Percentiles rank a stretch among this genome's conserved stretches.
Evolutionary conservation across 2,797 vertebrate species (phyloP).

Genomic region (Pseudochirops corinnae): DNA sequence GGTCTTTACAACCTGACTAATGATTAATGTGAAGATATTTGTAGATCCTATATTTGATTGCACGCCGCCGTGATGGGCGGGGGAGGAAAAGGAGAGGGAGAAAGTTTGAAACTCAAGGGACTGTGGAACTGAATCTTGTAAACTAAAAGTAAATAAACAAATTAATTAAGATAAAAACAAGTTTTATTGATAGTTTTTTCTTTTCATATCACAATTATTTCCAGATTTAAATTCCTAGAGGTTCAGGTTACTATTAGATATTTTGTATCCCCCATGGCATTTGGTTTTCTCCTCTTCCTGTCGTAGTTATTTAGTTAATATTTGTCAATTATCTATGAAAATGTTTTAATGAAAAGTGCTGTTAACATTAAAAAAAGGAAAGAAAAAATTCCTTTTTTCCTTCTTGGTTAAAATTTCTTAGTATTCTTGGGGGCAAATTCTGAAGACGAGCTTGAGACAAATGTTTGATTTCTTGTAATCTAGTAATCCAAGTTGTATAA

Average conservation of each 20-base stretch:
- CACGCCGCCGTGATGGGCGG: too few species aligned
- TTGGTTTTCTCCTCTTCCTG: background rate
- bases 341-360: conserved; percentile 19
- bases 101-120: too few species aligned
- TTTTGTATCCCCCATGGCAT: background rate
- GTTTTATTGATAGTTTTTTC: background rate
- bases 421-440: conserved; percentile 9
- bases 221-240: background rate
- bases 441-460: conserved; percentile 19
- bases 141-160: too few species aligned
- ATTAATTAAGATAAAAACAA: too few species aligned
- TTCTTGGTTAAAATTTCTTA: background rate
- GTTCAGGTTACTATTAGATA: background rate
- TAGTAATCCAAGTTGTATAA: conserved; percentile 18
- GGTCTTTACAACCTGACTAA: too few species aligned
- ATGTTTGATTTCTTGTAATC: conserved; percentile 31
- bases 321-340: conserved; percentile 37
- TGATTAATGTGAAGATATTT: too few species aligned
- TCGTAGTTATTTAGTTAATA: background rate
- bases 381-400: conserved; percentile 21
- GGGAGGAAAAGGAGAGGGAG: too few species aligned
- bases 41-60: too few species aligned
- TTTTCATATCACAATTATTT: background rate
- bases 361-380: conserved; percentile 16
- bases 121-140: too few species aligned